Evolutionary conservation across 2,888 invertebrate species (phyloP), one percentile per base, ranked within the genome.

Genomic region (Dione vanillae): DNA sequence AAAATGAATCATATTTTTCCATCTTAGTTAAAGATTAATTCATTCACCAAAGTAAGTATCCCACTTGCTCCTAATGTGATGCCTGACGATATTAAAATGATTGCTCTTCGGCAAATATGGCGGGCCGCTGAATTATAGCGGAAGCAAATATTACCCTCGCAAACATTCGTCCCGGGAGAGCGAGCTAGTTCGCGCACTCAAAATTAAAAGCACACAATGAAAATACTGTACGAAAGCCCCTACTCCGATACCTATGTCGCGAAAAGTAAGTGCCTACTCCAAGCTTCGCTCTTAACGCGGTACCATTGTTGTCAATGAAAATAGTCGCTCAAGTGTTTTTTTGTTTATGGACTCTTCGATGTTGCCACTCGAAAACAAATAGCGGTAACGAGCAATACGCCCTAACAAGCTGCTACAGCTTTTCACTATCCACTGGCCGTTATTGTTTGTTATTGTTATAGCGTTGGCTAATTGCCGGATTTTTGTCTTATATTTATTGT

Each of bases 131-230:
- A 94, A 94, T 94, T 94, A 94, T 94, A 94, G 91, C 93, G 91
- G 93, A 89, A 90, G 94, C 94, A 94, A 94, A 94, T 94, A 94
- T 94, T 94, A 92, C 92, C 93, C 90, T 89, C 85, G 93, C 94
- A 94, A 94, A 94, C 94, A 94, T 89, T 90, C 91, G 89, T 89
- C 93, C 92, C 92, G 85, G 82, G 94, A 92, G 92, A 92, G 90
- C 89, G 88, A 92, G 94, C 94, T 94, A 94, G 94, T 94, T 94
- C 94, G 94, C 94, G 93, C 94, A 94, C 94, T 94, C 94, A 94
- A 94, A 94, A 94, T 94, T 94, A 94, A 94, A 94, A 94, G 94
- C 93, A 94, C 88, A 94, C 94, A 94, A 94, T 94, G 94, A 94
- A 94, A 94, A 94, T 94, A 94, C 92, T 90, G 92, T 83, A 85